These are phyloP conservation scores for Rhizoglyphus robini DNA, from an alignment of 1,140 invertebrate species.

Conservation along the genomic window DNA sequence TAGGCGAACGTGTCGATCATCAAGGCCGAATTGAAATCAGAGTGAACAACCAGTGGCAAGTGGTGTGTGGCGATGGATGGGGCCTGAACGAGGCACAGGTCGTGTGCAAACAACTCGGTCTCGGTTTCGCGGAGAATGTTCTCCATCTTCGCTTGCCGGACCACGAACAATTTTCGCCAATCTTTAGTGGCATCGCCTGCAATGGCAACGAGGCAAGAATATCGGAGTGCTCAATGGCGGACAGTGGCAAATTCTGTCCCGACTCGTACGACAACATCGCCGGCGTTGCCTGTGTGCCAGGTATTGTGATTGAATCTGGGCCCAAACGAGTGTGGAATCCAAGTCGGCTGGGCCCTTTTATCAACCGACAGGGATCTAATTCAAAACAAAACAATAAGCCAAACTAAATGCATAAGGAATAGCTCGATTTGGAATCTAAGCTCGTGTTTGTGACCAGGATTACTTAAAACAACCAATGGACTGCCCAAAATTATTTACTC, in stretches of 20 bases:
- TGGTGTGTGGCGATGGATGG: conserved; percentile 77
- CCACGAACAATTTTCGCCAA: conserved; percentile 30
- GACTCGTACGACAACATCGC: conserved; percentile 50
- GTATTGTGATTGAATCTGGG: conserved; percentile 25
- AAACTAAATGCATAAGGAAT: too few relatives aligned
- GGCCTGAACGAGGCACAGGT: conserved; percentile 65
- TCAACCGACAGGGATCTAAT: too few relatives aligned
- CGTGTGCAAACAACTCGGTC: conserved; percentile 56
- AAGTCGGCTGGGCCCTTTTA: background rate
- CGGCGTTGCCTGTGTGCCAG: conserved; percentile 50
- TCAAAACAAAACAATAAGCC: too few relatives aligned
- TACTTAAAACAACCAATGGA: too few relatives aligned
- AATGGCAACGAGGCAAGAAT: conserved; percentile 52
- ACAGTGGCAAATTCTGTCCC: too few relatives aligned
- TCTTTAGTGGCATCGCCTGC: conserved; percentile 57
- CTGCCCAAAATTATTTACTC: background rate
- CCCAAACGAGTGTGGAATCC: conserved; percentile 2
- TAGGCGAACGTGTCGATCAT: conserved; percentile 44
- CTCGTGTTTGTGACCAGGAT: too few relatives aligned
- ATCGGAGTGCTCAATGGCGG: conserved; percentile 34
- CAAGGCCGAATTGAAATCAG: conserved; percentile 65
- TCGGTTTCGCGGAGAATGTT: conserved; percentile 60
- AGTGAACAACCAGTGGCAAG: conserved; percentile 52
- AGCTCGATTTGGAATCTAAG: too few relatives aligned
- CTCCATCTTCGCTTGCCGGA: conserved; percentile 31